phyloP scores from a whole-genome alignment of 30 jellyfish, hydroid and myxozoan genomes.

The Rhopilema esculentum region DNA sequence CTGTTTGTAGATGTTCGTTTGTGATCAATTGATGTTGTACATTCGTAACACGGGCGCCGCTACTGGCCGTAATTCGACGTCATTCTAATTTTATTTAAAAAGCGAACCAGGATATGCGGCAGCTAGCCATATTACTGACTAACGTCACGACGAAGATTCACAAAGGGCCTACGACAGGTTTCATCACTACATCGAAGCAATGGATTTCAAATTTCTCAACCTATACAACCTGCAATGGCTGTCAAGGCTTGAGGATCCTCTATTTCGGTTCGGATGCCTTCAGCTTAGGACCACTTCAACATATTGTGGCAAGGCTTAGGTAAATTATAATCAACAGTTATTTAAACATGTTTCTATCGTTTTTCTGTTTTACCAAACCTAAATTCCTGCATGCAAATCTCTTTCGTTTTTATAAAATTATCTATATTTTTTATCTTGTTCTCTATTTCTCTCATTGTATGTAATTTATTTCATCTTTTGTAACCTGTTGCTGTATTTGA shows the following conservation, averaged over 20 bases:
- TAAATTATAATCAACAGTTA: too few species aligned
- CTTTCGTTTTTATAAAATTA: not conserved
- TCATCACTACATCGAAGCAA: not conserved
- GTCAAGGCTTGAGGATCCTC: constrained; percentile 42
- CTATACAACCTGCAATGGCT: not conserved
- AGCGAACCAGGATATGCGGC: too few species aligned
- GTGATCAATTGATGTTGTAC: too few species aligned
- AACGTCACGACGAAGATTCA: not conserved
- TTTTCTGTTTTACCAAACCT: too few species aligned
- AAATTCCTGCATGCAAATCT: not conserved
- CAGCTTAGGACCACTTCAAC: constrained; percentile 71
- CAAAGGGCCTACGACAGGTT: not conserved
- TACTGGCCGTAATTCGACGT: too few species aligned
- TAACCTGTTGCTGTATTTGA: not conserved
- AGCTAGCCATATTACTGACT: too few species aligned
- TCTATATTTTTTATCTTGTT: not conserved
- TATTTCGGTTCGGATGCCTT: constrained; percentile 88
- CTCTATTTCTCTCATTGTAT: not conserved
- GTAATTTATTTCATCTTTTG: not conserved
- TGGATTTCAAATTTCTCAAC: not conserved
- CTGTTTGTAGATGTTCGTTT: too few species aligned
- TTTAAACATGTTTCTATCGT: too few species aligned
- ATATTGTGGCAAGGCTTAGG: constrained; percentile 27
- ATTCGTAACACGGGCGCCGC: too few species aligned
- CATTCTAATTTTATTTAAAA: too few species aligned